Conservation (phyloP, 1,140 invertebrate genomes). For the Achatina immaculata region DNA sequence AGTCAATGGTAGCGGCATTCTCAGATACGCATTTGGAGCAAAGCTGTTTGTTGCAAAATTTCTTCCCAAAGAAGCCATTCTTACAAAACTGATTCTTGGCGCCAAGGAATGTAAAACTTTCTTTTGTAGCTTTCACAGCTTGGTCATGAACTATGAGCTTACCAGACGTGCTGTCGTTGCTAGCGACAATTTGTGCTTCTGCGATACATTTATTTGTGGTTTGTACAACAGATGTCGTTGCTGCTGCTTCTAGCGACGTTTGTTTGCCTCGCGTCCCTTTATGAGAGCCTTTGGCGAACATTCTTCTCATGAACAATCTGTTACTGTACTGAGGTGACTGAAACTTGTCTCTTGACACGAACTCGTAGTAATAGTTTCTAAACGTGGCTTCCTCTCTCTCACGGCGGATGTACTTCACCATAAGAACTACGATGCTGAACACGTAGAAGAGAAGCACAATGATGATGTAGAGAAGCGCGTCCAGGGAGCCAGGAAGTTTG, state of each 20-base stretch:
- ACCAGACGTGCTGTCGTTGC: background rate
- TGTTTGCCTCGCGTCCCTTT: too few species aligned
- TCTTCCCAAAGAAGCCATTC: constrained; percentile 24
- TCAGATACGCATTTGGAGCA: constrained; percentile 35
- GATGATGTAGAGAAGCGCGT: constrained; percentile 69
- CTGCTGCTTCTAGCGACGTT: background rate
- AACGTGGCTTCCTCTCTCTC: constrained; percentile 65
- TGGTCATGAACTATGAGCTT: background rate
- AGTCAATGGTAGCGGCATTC: constrained; percentile 25
- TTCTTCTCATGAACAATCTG: constrained; percentile 39
- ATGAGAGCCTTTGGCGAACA: constrained; percentile 4
- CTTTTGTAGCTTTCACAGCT: background rate
- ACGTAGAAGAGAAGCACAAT: constrained; percentile 69
- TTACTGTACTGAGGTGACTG: constrained; percentile 51
- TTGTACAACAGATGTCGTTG: background rate
- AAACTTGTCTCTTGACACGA: constrained; percentile 61
- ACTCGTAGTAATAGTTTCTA: constrained; percentile 65
- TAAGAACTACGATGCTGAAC: constrained; percentile 66
- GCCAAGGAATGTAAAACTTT: constrained; percentile 24
- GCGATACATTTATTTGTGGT: background rate
- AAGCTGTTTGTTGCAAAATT: constrained; percentile 32
- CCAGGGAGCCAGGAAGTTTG: constrained; percentile 38
- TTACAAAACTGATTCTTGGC: constrained; percentile 28
- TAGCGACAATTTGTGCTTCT: constrained; percentile 4
- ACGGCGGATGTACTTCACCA: constrained; percentile 68